Evolutionary conservation across 2,888 invertebrate genomes (phyloP).

Genomic region (Aporophyla nigra): DNA sequence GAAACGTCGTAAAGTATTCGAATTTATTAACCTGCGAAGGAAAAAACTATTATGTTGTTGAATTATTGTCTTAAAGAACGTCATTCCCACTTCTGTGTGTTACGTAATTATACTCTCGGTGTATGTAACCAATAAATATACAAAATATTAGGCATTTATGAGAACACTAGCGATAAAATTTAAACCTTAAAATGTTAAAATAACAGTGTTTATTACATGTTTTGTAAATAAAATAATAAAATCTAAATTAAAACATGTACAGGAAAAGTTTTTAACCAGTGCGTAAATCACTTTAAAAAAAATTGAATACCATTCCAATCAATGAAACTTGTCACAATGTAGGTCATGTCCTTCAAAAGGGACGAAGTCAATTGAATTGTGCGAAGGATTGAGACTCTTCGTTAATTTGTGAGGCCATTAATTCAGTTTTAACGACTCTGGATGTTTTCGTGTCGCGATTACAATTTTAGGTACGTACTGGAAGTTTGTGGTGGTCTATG

Average conservation of each 20-base stretch:
- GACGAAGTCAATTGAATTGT: conserved; percentile 53
- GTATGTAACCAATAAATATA: no score
- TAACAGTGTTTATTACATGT: no score
- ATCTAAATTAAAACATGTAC: no score
- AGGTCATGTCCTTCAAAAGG: conserved; percentile 48
- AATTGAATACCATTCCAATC: conserved; percentile 15
- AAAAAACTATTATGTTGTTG: background rate
- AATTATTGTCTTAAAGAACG: no score
- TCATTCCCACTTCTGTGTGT: no score
- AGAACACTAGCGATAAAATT: no score
- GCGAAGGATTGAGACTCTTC: conserved; percentile 66
- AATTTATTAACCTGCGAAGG: conserved; percentile 7
- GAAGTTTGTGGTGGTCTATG: conserved; percentile 63
- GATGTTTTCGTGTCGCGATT: conserved; percentile 82
- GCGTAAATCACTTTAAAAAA: background rate
- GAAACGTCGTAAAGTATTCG: conserved; percentile 24
- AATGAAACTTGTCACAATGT: conserved; percentile 29
- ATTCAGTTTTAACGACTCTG: conserved; percentile 82
- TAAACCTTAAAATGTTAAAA: no score
- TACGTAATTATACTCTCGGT: no score
- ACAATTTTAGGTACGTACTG: conserved; percentile 70
- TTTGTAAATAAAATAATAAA: no score
- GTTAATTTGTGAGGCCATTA: conserved; percentile 84
- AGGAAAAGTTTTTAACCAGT: no score
- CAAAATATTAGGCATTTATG: no score